phyloP scores from a whole-genome alignment of 2,797 vertebrate genomes.

The Sebastes baramenuke region DNA sequence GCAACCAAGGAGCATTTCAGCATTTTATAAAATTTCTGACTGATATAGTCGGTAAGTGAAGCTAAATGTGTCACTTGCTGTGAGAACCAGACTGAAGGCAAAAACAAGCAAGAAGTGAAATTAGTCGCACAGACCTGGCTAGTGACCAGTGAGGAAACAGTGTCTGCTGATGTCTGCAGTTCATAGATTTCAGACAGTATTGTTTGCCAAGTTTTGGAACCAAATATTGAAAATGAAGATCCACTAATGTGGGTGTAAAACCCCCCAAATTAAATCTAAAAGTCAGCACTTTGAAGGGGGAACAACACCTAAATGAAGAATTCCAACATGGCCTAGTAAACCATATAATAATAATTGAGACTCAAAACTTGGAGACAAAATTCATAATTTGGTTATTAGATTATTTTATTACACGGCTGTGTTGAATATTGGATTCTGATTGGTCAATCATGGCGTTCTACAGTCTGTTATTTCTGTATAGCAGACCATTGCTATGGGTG shows the following conservation, averaged over 20 bases:
- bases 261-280: not conserved
- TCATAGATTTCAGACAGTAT: not conserved
- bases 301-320: too few species aligned
- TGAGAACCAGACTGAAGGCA: not conserved
- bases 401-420: not conserved
- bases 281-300: not conserved
- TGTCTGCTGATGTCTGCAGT: not conserved
- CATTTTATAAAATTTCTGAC: not conserved
- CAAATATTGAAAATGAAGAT: not conserved
- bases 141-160: not conserved
- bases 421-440: too few species aligned
- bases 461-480: too few species aligned
- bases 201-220: not conserved
- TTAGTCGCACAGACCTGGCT: not conserved
- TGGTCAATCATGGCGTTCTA: too few species aligned
- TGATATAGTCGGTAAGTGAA: not conserved
- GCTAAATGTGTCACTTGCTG: not conserved
- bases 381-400: not conserved
- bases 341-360: not conserved
- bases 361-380: not conserved
- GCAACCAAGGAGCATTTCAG: not conserved
- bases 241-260: not conserved
- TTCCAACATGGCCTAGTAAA: accelerated
- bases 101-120: not conserved
- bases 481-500: too few species aligned